phyloP scores from a whole-genome alignment of 1,140 invertebrate genomes.

The Eciton burchellii region DNA sequence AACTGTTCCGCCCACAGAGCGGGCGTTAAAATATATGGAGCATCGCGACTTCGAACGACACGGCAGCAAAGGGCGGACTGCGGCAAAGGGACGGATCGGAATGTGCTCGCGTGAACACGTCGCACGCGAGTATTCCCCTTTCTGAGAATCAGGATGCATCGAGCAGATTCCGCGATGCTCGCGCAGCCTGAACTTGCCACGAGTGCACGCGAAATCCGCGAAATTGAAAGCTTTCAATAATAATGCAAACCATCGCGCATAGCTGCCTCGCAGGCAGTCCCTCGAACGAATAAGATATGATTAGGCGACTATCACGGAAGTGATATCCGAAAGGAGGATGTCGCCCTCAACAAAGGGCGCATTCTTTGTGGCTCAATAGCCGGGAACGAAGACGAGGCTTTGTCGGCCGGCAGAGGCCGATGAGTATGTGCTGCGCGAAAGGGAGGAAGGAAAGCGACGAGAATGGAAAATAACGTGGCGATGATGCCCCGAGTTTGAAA shows the following conservation, averaged over 20 bases:
- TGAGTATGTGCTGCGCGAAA: slow-evolving; percentile 35
- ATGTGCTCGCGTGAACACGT: slow-evolving; percentile 9
- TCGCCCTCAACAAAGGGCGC: slow-evolving; percentile 46
- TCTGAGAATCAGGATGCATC: neutral
- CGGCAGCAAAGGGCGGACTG: neutral
- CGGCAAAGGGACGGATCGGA: slow-evolving; percentile 35
- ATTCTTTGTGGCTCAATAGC: slow-evolving; percentile 54
- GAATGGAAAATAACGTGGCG: slow-evolving; percentile 83
- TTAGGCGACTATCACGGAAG: slow-evolving; percentile 57
- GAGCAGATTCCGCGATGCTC: neutral
- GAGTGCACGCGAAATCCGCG: neutral
- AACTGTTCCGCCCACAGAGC: slow-evolving; percentile 72
- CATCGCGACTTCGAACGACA: slow-evolving; percentile 32
- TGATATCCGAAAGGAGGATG: slow-evolving; percentile 61
- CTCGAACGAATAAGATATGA: slow-evolving; percentile 56
- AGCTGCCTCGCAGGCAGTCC: slow-evolving; percentile 21
- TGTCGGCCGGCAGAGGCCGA: slow-evolving; percentile 48
- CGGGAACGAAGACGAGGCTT: slow-evolving; percentile 60
- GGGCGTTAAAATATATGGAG: slow-evolving; percentile 73
- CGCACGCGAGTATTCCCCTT: neutral
- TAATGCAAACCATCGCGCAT: slow-evolving; percentile 28
- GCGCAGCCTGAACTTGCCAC: slow-evolving; percentile 1
- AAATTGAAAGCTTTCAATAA: slow-evolving; percentile 8
- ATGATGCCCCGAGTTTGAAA: slow-evolving; percentile 82
- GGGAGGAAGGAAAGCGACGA: slow-evolving; percentile 74